Base-by-base conservation (phyloP, 2,113 vertebrate genomes). In the Trematocara variabile region DNA sequence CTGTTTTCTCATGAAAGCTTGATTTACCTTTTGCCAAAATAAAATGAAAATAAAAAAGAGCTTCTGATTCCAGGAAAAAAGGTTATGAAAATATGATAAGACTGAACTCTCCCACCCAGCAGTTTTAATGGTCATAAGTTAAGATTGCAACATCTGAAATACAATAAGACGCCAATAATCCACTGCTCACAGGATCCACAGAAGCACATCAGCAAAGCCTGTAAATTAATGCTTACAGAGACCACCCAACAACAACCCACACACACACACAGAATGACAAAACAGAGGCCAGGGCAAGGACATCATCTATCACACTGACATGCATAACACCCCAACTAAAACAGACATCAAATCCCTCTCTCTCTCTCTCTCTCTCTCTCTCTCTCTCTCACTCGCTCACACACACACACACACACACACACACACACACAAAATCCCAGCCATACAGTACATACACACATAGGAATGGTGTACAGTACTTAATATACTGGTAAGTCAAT, bases 291-390 rank as follows among this genome's bases (percentile, higher is more conserved):
- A 80, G 0, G 30, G 79, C 87, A 91, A 87, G 85, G 77, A 89
- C 92, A 88, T 83, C 84, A 90, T 92, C 85, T 83, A 94, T 93
- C 87, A 86, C 58, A 68, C 58, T 83, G 84, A 89, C 85, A 86
- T 13, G 33, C 6, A 54, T 52, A 83, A 83, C 81, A 90, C 37
- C 77, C 73, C 52, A 30, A 75, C 79, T 70, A 81, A 90, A 55
- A 70, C 77, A 87, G 41, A 82, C 50, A 75, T 86, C 37, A 30
- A 30, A 84, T 20, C 5, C 0, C 52, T 1, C 52, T 6, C 53
- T 22, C 7, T 2, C 7, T 13, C 53, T 22, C 2, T 4, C 9
- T 1, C 3, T 8, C 2, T 1, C 7, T 13, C 53, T 22, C 2
- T 4, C 9, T 1, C 3, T 8, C 2, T 1, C 46, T 5, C 20